phyloP scores from a whole-genome alignment of 2,797 vertebrate genomes.

The Melopsittacus undulatus region DNA sequence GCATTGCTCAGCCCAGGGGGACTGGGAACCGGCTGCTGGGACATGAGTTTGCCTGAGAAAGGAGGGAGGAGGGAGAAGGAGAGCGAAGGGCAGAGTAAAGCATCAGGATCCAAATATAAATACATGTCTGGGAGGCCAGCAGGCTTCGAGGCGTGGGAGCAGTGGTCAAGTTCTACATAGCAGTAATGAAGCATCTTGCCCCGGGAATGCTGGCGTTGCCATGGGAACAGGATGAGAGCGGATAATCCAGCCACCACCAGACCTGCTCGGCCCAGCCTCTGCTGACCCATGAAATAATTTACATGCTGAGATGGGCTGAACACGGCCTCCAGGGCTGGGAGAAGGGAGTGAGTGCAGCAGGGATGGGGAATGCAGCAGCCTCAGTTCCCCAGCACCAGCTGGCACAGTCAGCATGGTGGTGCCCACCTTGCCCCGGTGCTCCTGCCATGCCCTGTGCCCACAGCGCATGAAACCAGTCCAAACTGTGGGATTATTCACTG shows the following conservation, averaged over 20 bases:
- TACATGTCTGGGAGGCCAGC: not conserved
- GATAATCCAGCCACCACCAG: not conserved
- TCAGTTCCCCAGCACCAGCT: fast-evolving
- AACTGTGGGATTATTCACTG: not conserved
- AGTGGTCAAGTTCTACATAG: not conserved
- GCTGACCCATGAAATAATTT: not conserved
- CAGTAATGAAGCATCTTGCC: not conserved
- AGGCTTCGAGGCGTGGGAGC: not conserved
- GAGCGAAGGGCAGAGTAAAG: not conserved
- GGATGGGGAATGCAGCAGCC: fast-evolving
- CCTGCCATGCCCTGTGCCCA: fast-evolving
- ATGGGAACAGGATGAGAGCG: not conserved
- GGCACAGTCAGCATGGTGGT: not conserved
- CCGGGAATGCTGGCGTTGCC: not conserved
- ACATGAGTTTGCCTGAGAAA: not conserved
- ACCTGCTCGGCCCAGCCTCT: not conserved
- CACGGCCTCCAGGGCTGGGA: not conserved
- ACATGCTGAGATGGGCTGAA: not conserved
- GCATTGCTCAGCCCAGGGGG: too few relatives aligned
- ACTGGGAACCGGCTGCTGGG: not conserved
- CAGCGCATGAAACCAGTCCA: not conserved
- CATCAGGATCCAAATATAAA: not conserved
- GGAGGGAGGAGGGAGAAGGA: not conserved
- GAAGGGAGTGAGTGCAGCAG: fast-evolving
- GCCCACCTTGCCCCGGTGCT: not conserved